Conservation (phyloP, 2,888 invertebrate genomes). For the Macroteleia sp. region DNA sequence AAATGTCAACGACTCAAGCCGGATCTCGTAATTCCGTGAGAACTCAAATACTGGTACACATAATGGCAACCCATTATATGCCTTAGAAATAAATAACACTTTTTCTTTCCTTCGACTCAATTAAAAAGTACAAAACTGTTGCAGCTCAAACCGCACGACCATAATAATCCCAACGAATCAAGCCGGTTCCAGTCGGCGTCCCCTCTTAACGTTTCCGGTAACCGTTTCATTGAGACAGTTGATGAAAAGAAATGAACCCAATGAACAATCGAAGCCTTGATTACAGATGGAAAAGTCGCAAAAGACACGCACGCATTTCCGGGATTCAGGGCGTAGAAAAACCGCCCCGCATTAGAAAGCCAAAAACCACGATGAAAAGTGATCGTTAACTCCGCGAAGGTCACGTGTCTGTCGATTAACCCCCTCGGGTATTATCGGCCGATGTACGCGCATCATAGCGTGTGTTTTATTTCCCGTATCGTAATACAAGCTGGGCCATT, state of each 20-base stretch:
- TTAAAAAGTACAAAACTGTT: conserved; percentile 14
- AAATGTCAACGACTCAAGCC: conserved; percentile 2
- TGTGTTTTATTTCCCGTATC: conserved; percentile 58
- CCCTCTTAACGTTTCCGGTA: conserved; percentile 26
- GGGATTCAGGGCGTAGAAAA: conserved; percentile 58
- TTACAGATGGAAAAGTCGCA: conserved; percentile 33
- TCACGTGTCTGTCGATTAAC: conserved; percentile 72
- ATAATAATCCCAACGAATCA: conserved; percentile 13
- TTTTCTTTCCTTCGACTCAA: conserved; percentile 28
- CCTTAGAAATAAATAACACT: conserved; percentile 33
- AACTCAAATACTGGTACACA: conserved; percentile 3
- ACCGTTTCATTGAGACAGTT: conserved; percentile 2
- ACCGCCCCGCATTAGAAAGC: conserved; percentile 37
- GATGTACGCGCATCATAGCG: conserved; percentile 45
- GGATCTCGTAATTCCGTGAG: conserved; percentile 24
- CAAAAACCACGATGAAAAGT: conserved; percentile 58
- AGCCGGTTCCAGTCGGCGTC: conserved; percentile 29
- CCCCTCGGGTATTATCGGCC: conserved; percentile 68
- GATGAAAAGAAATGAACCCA: conserved; percentile 3
- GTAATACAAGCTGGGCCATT: conserved; percentile 42
- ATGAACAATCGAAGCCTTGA: conserved; percentile 42
- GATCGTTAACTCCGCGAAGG: conserved; percentile 70
- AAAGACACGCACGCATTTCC: conserved; percentile 65
- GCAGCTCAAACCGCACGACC: conserved; percentile 20
- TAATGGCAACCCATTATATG: conserved; percentile 1